These are phyloP conservation scores for Cyprinodon variegatus DNA, from an alignment of 2,113 vertebrate genomes.

Conservation along the genomic window DNA sequence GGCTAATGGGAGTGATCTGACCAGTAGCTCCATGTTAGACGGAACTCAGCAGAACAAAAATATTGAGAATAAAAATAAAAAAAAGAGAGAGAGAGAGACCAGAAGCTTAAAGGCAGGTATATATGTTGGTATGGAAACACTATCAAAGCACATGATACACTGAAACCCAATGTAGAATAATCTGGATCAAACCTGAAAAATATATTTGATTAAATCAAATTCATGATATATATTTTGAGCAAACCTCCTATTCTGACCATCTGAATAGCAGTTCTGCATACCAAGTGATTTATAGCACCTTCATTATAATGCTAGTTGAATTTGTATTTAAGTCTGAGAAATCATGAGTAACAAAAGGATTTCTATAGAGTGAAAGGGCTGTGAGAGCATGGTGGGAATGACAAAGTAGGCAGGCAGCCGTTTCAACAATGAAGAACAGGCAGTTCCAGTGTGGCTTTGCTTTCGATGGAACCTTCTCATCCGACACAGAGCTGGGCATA, in stretches of 20 bases:
- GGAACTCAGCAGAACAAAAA: constrained; percentile 48
- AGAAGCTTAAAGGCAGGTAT: neutral
- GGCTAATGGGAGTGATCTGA: constrained; percentile 72
- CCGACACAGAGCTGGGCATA: constrained; percentile 70
- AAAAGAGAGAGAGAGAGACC: constrained; percentile 6
- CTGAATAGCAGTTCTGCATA: constrained; percentile 52
- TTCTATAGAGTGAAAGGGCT: constrained; percentile 24
- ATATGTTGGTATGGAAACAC: neutral
- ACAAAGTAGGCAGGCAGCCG: constrained; percentile 42
- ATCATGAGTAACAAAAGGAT: constrained; percentile 68
- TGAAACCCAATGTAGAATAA: neutral
- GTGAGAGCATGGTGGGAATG: constrained; percentile 39
- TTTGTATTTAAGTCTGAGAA: constrained; percentile 60
- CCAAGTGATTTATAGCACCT: constrained; percentile 28
- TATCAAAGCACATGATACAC: neutral
- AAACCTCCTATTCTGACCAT: constrained; percentile 31
- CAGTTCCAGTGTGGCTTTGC: constrained; percentile 64
- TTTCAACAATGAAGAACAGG: constrained; percentile 39
- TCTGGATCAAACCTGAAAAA: neutral
- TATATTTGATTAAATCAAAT: constrained; percentile 3
- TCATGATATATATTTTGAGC: constrained; percentile 1
- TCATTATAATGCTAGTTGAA: constrained; percentile 63
- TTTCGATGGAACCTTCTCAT: constrained; percentile 71
- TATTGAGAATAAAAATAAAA: neutral
- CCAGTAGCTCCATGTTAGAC: constrained; percentile 47